Evolutionary conservation across 2,113 vertebrate species (phyloP).

Genomic region (Tetrao urogallus): DNA sequence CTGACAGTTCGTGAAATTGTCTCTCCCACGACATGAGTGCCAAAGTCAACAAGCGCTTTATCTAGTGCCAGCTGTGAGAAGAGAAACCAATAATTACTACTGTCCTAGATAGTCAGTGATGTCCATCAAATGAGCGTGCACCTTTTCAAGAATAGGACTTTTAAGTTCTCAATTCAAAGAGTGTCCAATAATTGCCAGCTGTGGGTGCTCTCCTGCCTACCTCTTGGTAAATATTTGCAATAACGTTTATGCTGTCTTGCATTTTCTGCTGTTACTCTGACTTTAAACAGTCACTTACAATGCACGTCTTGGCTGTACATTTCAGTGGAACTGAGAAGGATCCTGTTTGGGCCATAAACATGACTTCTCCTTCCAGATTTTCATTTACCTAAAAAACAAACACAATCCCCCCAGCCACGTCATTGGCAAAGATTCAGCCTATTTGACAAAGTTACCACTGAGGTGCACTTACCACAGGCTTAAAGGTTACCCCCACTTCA

Average conservation of each 20-base stretch:
- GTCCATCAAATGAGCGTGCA: conserved; percentile 1
- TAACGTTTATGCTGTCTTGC: neutral
- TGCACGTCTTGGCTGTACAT: conserved; percentile 89
- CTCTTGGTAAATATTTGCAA: neutral
- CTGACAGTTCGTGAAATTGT: conserved; percentile 84
- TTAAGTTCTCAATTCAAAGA: neutral
- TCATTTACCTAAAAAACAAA: conserved; percentile 82
- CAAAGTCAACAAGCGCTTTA: conserved; percentile 87
- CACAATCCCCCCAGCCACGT: fast-evolving
- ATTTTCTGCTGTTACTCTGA: neutral
- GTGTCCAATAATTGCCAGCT: neutral
- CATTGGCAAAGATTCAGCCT: neutral
- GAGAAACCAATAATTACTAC: conserved; percentile 38
- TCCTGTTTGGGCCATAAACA: conserved; percentile 84
- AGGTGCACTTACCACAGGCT: conserved; percentile 83
- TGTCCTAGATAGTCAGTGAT: conserved; percentile 6
- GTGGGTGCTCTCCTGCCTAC: neutral
- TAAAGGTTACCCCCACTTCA: conserved; percentile 85
- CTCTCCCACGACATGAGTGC: conserved; percentile 89
- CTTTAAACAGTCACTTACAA: conserved; percentile 75
- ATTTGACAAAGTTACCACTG: neutral
- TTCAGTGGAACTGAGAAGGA: conserved; percentile 86
- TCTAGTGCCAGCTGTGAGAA: conserved; percentile 87
- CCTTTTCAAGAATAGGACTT: neutral
- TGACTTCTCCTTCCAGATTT: conserved; percentile 86